Conservation (phyloP, 1,140 invertebrate genomes). For the Drosophila ambigua region DNA sequence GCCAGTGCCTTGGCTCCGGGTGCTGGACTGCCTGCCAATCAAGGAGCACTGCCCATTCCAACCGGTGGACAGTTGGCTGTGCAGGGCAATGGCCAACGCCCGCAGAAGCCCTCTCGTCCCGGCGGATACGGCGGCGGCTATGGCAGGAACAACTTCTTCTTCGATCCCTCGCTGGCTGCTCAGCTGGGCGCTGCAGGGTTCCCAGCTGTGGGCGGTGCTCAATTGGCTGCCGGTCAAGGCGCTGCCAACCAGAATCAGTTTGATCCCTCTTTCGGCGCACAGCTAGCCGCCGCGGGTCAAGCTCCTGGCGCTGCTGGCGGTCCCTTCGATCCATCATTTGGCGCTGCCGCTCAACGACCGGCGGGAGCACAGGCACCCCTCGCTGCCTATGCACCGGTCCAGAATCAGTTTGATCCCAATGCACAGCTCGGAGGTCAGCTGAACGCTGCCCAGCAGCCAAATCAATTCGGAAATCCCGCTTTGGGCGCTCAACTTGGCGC, state of each 20-base stretch:
- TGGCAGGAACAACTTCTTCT: slow-evolving; percentile 37
- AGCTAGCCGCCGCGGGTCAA: slow-evolving; percentile 26
- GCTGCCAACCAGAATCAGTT: slow-evolving; percentile 41
- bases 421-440: slow-evolving; percentile 9
- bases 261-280: slow-evolving; percentile 25
- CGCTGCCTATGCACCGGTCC: slow-evolving; percentile 23
- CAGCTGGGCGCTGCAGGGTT: slow-evolving; percentile 32
- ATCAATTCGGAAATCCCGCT: slow-evolving; percentile 14
- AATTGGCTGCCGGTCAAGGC: slow-evolving; percentile 11
- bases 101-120: slow-evolving; percentile 17
- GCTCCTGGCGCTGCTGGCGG: slow-evolving; percentile 23
- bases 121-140: slow-evolving; percentile 27
- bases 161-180: slow-evolving; percentile 41
- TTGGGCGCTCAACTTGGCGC: slow-evolving; percentile 32
- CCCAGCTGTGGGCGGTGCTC: slow-evolving; percentile 13
- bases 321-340: slow-evolving; percentile 14
- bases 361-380: not conserved
- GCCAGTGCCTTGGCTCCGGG: slow-evolving; percentile 36
- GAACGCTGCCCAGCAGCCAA: slow-evolving; percentile 1
- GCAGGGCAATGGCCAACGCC: slow-evolving; percentile 33
- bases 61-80: slow-evolving; percentile 41
- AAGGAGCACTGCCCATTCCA: slow-evolving; percentile 21
- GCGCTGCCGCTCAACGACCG: slow-evolving; percentile 17
- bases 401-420: slow-evolving; percentile 31
- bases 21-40: slow-evolving; percentile 35